Base-by-base conservation (phyloP, 2,113 vertebrate genomes). In the Bungarus multicinctus region DNA sequence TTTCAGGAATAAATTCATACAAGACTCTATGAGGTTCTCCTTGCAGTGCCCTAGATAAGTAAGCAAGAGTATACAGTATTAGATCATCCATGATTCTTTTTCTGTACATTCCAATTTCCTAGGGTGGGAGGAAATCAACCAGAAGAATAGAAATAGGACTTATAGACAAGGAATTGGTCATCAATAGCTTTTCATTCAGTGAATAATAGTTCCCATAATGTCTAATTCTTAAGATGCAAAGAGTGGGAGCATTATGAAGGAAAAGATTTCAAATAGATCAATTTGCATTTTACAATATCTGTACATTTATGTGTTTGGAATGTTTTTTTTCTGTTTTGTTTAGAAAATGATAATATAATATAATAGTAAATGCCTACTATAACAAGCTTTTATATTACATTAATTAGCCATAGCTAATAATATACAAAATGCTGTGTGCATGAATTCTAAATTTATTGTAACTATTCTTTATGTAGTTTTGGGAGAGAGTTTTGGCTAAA, bases 1-100 rank as follows among this genome's bases (percentile, higher is more conserved):
- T 99, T 97, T 99, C 98, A 0, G 99, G 98, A 81, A 97, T 96
- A 95, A 99, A 99, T 95, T 99, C 98, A 0, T 98, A 99, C 53
- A 98, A 96, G 74, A 99, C 99, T 0, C 98, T 98, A 96, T 99
- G 98, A 0, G 99, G 98, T 90, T 98, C 97, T 89, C 99, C 99
- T 93, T 98, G 96, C 27, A 99, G 95, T 30, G 98, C 98, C 97
- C 99, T 99, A 94, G 1, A 4, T 90, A 11, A 39, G 0, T 0
- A 90, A 94, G 87, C 87, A 90, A 90, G 1, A 53, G 3, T 39
- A 16, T 27, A 57, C 54, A 43, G 6, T 34, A 34, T 57, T 57
- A 89, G 34, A 8, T 12, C 22, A 39, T 43, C n/a, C 88, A 9
- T 39, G 34, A 55, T 20, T 91, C 18, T 20, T 64, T 25, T 10